These are phyloP conservation scores for Oreohelix idahoensis DNA, from an alignment of 1,140 invertebrate genomes.

Conservation along the genomic window DNA sequence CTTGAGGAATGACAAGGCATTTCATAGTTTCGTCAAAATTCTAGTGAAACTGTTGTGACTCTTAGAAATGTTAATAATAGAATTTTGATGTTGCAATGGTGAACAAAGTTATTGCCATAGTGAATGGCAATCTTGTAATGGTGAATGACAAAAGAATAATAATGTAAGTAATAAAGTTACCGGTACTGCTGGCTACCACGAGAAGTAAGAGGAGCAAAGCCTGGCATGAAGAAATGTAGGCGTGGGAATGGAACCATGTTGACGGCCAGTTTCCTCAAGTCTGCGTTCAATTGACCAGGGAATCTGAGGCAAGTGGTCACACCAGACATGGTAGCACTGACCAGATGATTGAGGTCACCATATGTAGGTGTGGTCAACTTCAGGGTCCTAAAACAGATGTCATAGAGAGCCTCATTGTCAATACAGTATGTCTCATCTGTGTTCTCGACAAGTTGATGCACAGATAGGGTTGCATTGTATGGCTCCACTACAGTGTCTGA, in stretches of 20 bases:
- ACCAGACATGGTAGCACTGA: constrained; percentile 81
- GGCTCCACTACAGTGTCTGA: constrained; percentile 74
- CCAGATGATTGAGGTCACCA: constrained; percentile 31
- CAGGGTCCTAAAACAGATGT: constrained; percentile 92
- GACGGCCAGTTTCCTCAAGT: constrained; percentile 82
- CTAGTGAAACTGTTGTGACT: no score
- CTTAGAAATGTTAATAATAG: no score
- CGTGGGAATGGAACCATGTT: constrained; percentile 76
- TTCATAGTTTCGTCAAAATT: no score
- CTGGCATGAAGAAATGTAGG: constrained; percentile 87
- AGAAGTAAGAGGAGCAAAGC: constrained; percentile 81
- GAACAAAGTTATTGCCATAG: no score
- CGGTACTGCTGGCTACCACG: constrained; percentile 75
- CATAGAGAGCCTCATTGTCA: constrained; percentile 78
- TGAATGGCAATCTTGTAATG: no score
- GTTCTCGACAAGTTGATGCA: constrained; percentile 87
- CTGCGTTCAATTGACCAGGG: constrained; percentile 82
- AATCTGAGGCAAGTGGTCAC: constrained; percentile 73
- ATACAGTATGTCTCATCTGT: constrained; percentile 30
- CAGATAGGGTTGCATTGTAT: constrained; percentile 76
- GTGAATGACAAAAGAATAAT: no score
- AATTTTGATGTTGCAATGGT: no score
- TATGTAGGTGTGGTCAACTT: constrained; percentile 34
- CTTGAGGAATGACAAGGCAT: no score
- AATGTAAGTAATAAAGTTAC: no score